Base-by-base conservation (phyloP, 37 sponge, comb jelly and placozoan species). In the Geodia barretti region DNA sequence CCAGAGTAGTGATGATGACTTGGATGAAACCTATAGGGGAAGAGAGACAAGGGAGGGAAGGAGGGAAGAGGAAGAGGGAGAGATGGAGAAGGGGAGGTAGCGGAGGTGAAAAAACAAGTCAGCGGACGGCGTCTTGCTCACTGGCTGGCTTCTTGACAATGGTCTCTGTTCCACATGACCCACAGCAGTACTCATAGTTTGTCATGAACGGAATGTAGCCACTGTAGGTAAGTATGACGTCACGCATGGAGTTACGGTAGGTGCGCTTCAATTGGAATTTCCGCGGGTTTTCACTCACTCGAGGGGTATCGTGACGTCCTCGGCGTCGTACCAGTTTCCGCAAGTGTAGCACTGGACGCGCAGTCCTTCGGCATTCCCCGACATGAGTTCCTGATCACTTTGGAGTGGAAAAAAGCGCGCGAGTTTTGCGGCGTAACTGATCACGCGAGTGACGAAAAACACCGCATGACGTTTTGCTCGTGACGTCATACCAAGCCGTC, bases 1-100 rank as follows among this genome's bases (percentile, higher is more conserved):
- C 95, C 28, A 95, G 35, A 25, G 89, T 76, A 21, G 95, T 95
- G 65, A 95, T 91, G 19, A 78, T 77, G 24, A 91, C 88, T 61
- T 95, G 95, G 36, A 95, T 79, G 70, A 95, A 95, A 85, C 92
- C 95, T 95, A 82, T 4, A 83, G 2, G 67, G 29, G 32, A 0
- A 73, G 32, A 81, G 24, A 2, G 17, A 64, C 7, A 25, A 25
- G 68, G 30, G 68, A 25, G 68, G 24, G 68, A 26, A 19, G 11
- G 11, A 21, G 60, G 19, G 60, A 58, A 58, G 11, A 19, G 60
- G 60, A 58, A 11, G 17, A 29, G 5, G n/a, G 65, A 29, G 29
- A 23, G 54, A 47, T 47, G 54, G 54, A 47, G 54, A n/a, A n/a
- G n/a, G n/a, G n/a, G n/a, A n/a, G n/a, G 54, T 17, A 47, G 54